Conservation (phyloP, 2,888 invertebrate genomes). For the Machimus rusticus region DNA sequence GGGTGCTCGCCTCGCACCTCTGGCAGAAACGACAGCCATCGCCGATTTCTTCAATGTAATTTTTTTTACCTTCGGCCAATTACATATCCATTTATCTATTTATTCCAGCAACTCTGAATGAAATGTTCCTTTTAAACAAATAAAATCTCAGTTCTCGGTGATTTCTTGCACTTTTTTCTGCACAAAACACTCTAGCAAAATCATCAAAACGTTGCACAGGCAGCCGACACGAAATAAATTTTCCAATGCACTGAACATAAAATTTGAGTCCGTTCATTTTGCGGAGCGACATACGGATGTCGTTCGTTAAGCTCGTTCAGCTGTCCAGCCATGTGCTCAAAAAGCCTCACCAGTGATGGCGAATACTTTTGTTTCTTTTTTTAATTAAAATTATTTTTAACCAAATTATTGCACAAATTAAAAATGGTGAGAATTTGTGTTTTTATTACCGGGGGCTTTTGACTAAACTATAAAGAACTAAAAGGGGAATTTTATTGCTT, state of each 20-base stretch:
- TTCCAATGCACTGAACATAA: constrained; percentile 29
- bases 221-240: constrained; percentile 38
- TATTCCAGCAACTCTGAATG: background rate
- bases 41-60: background rate
- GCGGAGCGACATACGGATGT: background rate
- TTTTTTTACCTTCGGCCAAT: constrained; percentile 6
- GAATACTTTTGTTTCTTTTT: background rate
- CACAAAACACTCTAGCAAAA: constrained; percentile 33
- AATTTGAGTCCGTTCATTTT: background rate
- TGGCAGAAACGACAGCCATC: background rate
- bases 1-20: background rate
- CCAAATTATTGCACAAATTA: too few species aligned
- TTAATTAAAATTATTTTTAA: background rate
- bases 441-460: too few species aligned
- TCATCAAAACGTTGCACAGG: constrained; percentile 26
- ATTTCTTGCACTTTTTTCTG: constrained; percentile 35
- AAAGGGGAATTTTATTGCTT: too few species aligned
- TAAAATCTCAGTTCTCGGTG: background rate
- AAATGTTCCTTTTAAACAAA: background rate
- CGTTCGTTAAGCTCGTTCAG: background rate
- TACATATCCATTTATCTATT: constrained; percentile 16
- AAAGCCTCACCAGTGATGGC: background rate
- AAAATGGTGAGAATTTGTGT: too few species aligned
- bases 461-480: too few species aligned
- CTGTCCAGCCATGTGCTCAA: background rate